Conservation (phyloP, 1,140 invertebrate genomes). For the Apis mellifera region Amel_HAv3.1 CM009938.2:7687501-7688000, state of each 20-base stretch:
- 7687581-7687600: slow-evolving; percentile 41
- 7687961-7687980: slow-evolving; percentile 44
- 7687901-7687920: slow-evolving; percentile 56
- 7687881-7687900: slow-evolving; percentile 40
- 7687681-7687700: slow-evolving; percentile 39
- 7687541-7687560: slow-evolving; percentile 69
- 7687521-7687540: slow-evolving; percentile 71
- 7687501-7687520: slow-evolving; percentile 64
- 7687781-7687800: slow-evolving; percentile 36
- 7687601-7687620: slow-evolving; percentile 59
- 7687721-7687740: slow-evolving; percentile 38
- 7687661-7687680: slow-evolving; percentile 29
- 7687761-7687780: slow-evolving; percentile 47
- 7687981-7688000: slow-evolving; percentile 70
- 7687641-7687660: slow-evolving; percentile 3
- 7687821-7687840: slow-evolving; percentile 33
- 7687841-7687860: slow-evolving; percentile 61
- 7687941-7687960: slow-evolving; percentile 57
- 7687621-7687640: slow-evolving; percentile 46
- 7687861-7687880: slow-evolving; percentile 49
- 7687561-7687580: slow-evolving; percentile 57
- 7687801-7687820: slow-evolving; percentile 29
- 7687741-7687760: slow-evolving; percentile 32
- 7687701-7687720: slow-evolving; percentile 37
- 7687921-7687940: slow-evolving; percentile 39